Conservation (phyloP, 2,113 vertebrate genomes). For the Emberiza fucata region DNA sequence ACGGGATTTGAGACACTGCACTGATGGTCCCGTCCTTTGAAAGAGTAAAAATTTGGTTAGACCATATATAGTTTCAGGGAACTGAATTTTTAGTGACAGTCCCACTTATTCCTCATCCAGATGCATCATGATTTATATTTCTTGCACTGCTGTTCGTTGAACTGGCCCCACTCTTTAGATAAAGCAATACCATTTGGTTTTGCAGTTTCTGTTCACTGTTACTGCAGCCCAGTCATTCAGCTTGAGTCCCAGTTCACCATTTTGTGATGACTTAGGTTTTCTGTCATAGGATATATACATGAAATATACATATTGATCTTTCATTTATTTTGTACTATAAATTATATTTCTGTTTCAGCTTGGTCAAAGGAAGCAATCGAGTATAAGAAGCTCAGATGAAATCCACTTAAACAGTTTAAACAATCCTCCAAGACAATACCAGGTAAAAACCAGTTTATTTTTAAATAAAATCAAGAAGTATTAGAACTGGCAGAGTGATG, state of each 20-base stretch:
- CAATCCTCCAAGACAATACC: slow-evolving; percentile 81
- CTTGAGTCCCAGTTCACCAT: background rate
- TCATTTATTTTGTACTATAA: background rate
- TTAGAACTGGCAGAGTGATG: background rate
- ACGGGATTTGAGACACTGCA: background rate
- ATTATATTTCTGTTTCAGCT: slow-evolving; percentile 72
- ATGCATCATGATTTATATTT: background rate
- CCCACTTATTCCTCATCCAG: background rate
- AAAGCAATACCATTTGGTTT: background rate
- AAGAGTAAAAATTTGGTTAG: background rate
- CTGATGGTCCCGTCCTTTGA: accelerated
- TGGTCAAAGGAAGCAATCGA: slow-evolving; percentile 76
- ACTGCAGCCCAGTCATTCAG: background rate
- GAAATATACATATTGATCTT: background rate
- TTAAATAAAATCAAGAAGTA: background rate
- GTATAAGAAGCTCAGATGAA: slow-evolving; percentile 76
- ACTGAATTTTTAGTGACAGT: background rate
- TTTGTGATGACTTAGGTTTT: background rate
- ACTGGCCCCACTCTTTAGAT: background rate
- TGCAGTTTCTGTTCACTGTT: background rate
- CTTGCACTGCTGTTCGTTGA: background rate
- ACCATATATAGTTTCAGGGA: background rate
- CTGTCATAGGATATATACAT: background rate
- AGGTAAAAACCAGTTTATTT: slow-evolving; percentile 74
- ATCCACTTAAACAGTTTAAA: slow-evolving; percentile 76